Evolutionary conservation across 64 coral and sea anemone species (phyloP).

Genomic region (Cladopsammia gracilis): DNA sequence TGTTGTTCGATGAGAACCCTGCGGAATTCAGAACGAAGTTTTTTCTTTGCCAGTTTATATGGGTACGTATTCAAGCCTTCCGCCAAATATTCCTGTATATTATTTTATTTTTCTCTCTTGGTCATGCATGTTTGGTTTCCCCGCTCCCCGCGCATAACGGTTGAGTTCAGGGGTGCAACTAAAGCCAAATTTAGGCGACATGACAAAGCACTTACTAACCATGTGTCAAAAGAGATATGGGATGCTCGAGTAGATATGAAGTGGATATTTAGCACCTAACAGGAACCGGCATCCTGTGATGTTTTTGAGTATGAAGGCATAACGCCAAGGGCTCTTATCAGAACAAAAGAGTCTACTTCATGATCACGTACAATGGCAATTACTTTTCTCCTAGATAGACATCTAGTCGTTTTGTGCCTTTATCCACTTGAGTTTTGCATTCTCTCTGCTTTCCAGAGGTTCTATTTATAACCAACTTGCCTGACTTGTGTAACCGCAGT

Average conservation of each 20-base stretch:
- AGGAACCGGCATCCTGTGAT: not conserved
- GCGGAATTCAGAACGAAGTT: no score
- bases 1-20: no score
- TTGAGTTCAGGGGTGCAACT: no score
- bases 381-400: conserved; percentile 19
- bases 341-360: not conserved
- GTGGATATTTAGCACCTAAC: not conserved
- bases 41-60: no score
- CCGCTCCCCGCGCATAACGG: no score
- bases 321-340: conserved; percentile 12
- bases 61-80: no score
- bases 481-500: no score
- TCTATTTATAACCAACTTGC: not conserved
- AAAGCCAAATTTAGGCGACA: not conserved
- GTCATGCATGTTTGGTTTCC: no score
- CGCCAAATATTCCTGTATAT: no score
- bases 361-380: conserved; percentile 21
- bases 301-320: not conserved
- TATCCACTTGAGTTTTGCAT: not conserved
- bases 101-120: no score
- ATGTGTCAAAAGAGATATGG: not conserved
- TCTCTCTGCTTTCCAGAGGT: no score
- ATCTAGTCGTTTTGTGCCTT: conserved; percentile 5
- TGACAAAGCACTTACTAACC: conserved; percentile 7
- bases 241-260: not conserved